Evolutionary conservation across 2,113 vertebrate genomes (phyloP), one percentile per base, ranked within the genome.

Genomic region (Siniperca knerii): DNA sequence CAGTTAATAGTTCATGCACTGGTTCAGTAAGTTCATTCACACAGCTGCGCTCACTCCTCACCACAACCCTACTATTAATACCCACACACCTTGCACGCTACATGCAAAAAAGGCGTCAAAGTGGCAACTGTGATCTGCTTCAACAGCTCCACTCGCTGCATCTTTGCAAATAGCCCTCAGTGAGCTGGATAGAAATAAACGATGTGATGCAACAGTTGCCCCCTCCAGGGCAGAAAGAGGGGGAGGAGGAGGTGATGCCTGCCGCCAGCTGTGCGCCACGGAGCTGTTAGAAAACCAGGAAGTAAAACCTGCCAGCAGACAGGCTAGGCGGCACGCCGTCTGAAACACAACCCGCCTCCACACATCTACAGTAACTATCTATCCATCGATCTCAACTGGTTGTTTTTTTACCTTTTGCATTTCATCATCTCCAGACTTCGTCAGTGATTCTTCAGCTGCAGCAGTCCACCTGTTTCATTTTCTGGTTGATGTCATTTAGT

Each of bases 61-160:
- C 65, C 81, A 60, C 85, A 75, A 33, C n/a, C 15, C 44, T 57
- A 75, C 88, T 92, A 94, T 93, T 91, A 90, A 90, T 87, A 82
- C 35, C 8, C 8, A 35, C 67, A 83, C 65, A 79, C 60, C 11
- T 54, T 40, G 6, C 44, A 67, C 12, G 23, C 42, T 58, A 13
- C 66, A 92, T 89, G 87, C 87, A 90, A 87, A 87, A 35, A 64
- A 67, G 29, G 62, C 8, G 9, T 75, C 57, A 87, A 71, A 83
- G 57, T 18, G 0, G 23, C 42, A 57, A 82, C 75, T 69, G 79
- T 60, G 79, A 80, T 85, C 58, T 68, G 87, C 81, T 84, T 52
- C 79, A 81, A 0, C 25, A 65, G 25, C 75, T 84, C 25, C 25
- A 37, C 75, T 20, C 40, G 16, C 58, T 61, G 46, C 48, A 55